phyloP scores from a whole-genome alignment of 2,113 vertebrate genomes.

The Octodon degus region DNA sequence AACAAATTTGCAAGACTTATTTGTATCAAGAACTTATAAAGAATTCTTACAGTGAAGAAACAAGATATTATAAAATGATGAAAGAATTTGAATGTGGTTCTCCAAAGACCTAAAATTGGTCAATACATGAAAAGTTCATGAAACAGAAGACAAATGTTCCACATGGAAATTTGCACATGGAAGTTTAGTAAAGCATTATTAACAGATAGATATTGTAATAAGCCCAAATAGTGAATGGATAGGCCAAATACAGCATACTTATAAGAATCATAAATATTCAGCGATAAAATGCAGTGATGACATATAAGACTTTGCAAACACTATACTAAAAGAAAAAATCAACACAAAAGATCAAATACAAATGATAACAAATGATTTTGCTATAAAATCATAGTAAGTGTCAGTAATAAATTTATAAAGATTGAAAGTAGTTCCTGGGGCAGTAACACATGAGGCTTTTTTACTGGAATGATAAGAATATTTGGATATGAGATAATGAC shows the following conservation, averaged over 20 bases:
- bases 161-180: neutral
- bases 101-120: neutral
- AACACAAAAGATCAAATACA: neutral
- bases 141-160: neutral
- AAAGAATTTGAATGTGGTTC: neutral
- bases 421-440: neutral
- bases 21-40: neutral
- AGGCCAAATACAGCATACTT: neutral
- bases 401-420: neutral
- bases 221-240: neutral
- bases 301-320: neutral
- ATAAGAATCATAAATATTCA: neutral
- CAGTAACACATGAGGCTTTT: neutral
- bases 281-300: neutral
- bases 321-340: neutral
- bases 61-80: neutral
- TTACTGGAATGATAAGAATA: neutral
- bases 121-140: neutral
- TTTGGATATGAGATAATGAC: neutral
- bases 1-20: conserved; percentile 1
- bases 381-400: neutral
- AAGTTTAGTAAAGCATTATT: neutral
- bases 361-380: neutral
- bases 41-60: neutral
- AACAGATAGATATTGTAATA: neutral